Evolutionary conservation across 2,113 vertebrate genomes (phyloP), one percentile per base, ranked within the genome.

Genomic region (Bostrychus sinensis): DNA sequence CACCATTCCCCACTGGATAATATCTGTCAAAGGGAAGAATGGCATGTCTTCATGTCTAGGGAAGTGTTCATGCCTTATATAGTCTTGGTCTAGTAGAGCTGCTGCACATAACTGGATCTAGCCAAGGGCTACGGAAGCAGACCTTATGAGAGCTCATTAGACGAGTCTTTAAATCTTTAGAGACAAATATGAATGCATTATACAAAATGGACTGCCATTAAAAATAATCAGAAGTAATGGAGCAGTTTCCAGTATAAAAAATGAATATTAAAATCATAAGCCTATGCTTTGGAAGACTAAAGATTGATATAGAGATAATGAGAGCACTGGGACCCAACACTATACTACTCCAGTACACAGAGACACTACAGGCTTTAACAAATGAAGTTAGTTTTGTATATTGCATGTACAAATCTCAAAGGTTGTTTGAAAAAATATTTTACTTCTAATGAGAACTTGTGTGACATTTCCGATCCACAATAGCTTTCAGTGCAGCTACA

Each of bases 61-160:
- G 73, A 85, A 86, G 89, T 84, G 79, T 82, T 86, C 84, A 84
- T 78, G 86, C 89, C 89, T 90, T 90, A 89, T 90, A 90, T 89
- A 86, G 89, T 81, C 81, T 71, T 70, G 81, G 85, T 84, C 82
- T 75, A 55, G 75, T 77, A 61, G 69, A 80, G 72, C 72, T 88
- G 88, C 77, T 81, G 75, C 81, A 80, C 82, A 81, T 76, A 78
- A 72, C 79, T 80, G 75, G 64, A 83, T 81, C 55, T 74, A 71
- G 85, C 85, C 85, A 63, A 66, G 64, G 81, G 77, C 85, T 62
- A 79, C 71, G 85, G 85, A 88, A 88, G 81, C 77, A 81, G 82
- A 77, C 73, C 72, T 82, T 86, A 76, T 72, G 82, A 88, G 81
- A 85, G 85, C 81, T 89, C 88, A 88, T 90, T 86, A 89, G 77